These are phyloP conservation scores for Noctua pronuba DNA, from an alignment of 2,888 invertebrate species.

Conservation along the genomic window DNA sequence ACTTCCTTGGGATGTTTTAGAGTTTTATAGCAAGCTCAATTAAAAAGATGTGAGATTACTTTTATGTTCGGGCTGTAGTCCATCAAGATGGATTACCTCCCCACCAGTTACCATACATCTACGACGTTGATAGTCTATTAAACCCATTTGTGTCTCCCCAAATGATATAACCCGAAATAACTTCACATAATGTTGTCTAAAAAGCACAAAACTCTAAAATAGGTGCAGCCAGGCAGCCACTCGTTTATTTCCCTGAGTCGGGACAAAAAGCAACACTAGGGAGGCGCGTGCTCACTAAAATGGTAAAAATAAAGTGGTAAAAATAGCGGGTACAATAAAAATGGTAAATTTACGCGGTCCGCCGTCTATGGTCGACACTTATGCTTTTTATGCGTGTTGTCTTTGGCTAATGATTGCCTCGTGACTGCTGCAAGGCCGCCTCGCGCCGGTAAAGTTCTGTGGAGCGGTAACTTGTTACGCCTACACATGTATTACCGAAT, in stretches of 20 bases:
- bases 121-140: slow-evolving; percentile 58
- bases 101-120: slow-evolving; percentile 53
- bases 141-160: slow-evolving; percentile 62
- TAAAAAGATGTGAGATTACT: slow-evolving; percentile 11
- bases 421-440: slow-evolving; percentile 76
- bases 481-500: slow-evolving; percentile 53
- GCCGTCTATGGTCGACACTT: slow-evolving; percentile 85
- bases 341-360: slow-evolving; percentile 88
- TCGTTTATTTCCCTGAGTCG: slow-evolving; percentile 73
- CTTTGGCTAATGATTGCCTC: slow-evolving; percentile 87
- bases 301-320: slow-evolving; percentile 85
- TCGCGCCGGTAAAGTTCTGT: slow-evolving; percentile 71
- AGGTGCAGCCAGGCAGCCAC: slow-evolving; percentile 64
- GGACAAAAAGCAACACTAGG: slow-evolving; percentile 81
- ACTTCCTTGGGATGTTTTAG: not conserved
- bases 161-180: slow-evolving; percentile 68
- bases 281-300: slow-evolving; percentile 86
- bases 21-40: slow-evolving; percentile 5
- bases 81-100: slow-evolving; percentile 37
- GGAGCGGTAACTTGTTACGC: slow-evolving; percentile 68
- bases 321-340: slow-evolving; percentile 88
- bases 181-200: slow-evolving; percentile 63
- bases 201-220: slow-evolving; percentile 71
- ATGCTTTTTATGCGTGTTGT: slow-evolving; percentile 89
- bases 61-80: slow-evolving; percentile 11